Percentiles rank a stretch among this genome's conserved stretches.
phyloP scores from a whole-genome alignment of 2,113 vertebrate species.

The Hirundichthys speculiger region DNA sequence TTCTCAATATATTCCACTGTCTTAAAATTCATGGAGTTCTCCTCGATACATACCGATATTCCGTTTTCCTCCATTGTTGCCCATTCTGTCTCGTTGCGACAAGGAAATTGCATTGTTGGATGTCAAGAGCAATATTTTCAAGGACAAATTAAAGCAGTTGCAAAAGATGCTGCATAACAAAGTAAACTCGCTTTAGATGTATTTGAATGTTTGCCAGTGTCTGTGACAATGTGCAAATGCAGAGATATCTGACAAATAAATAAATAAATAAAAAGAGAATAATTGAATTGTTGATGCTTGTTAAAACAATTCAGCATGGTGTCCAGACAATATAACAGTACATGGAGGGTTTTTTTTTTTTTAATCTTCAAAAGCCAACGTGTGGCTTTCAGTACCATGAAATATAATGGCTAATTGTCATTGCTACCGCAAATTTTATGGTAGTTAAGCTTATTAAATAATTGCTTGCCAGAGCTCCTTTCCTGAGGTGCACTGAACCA shows the following conservation, averaged over 20 bases:
- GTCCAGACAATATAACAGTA: conserved; percentile 69
- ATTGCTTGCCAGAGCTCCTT: conserved; percentile 86
- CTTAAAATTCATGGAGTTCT: conserved; percentile 79
- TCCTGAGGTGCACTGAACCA: conserved; percentile 79
- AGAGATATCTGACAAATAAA: conserved; percentile 20
- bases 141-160: conserved; percentile 66
- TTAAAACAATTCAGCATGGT: conserved; percentile 75
- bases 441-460: conserved; percentile 95
- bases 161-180: conserved; percentile 56
- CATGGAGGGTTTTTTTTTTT: conserved; percentile 56
- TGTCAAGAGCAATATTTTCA: conserved; percentile 73
- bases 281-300: conserved; percentile 73
- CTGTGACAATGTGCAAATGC: conserved; percentile 57
- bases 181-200: conserved; percentile 54
- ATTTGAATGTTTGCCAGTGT: conserved; percentile 45
- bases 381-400: conserved; percentile 63
- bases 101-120: conserved; percentile 75
- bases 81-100: conserved; percentile 50
- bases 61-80: conserved; percentile 60
- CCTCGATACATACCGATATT: conserved; percentile 64
- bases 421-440: conserved; percentile 84
- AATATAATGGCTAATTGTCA: conserved; percentile 80
- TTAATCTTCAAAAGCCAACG: conserved; percentile 76
- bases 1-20: conserved; percentile 73
- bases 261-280: conserved; percentile 51